phyloP scores from a whole-genome alignment of 1,140 invertebrate species.

The Coelopa frigida region DNA sequence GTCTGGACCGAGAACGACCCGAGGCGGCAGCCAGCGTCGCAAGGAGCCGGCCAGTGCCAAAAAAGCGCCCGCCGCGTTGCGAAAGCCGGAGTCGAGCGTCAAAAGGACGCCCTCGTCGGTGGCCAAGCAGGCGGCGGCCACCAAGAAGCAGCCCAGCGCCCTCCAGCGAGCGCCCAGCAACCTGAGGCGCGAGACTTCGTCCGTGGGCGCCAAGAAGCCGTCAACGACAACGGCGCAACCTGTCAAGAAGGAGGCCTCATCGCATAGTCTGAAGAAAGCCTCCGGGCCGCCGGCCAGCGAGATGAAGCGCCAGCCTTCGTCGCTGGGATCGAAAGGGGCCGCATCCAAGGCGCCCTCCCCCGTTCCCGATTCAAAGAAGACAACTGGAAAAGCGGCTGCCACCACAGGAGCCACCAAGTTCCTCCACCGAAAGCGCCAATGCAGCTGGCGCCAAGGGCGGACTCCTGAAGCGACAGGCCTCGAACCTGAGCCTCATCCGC shows the following conservation, averaged over 20 bases:
- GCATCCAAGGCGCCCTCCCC: background rate
- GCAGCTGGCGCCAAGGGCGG: too few species aligned
- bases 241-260: constrained; percentile 1
- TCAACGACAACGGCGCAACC: background rate
- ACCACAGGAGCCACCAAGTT: too few species aligned
- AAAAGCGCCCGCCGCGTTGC: constrained; percentile 19
- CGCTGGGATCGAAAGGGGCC: too few species aligned
- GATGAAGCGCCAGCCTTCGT: constrained; percentile 11
- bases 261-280: constrained; percentile 1
- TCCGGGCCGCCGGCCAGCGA: background rate
- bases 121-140: constrained; percentile 8
- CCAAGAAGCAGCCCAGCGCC: constrained; percentile 1
- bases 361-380: background rate
- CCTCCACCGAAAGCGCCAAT: too few species aligned
- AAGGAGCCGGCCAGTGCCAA: constrained; percentile 40
- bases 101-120: constrained; percentile 11
- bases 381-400: too few species aligned
- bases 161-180: background rate
- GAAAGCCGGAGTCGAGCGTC: constrained; percentile 12
- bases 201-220: constrained; percentile 8
- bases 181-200: constrained; percentile 10
- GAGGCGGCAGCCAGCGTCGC: constrained; percentile 1
- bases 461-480: constrained; percentile 13
- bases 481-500: constrained; percentile 6
- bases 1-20: too few species aligned